These are phyloP conservation scores for Eulemur rubriventer DNA, from an alignment of 2,797 vertebrate genomes.

Conservation along the genomic window DNA sequence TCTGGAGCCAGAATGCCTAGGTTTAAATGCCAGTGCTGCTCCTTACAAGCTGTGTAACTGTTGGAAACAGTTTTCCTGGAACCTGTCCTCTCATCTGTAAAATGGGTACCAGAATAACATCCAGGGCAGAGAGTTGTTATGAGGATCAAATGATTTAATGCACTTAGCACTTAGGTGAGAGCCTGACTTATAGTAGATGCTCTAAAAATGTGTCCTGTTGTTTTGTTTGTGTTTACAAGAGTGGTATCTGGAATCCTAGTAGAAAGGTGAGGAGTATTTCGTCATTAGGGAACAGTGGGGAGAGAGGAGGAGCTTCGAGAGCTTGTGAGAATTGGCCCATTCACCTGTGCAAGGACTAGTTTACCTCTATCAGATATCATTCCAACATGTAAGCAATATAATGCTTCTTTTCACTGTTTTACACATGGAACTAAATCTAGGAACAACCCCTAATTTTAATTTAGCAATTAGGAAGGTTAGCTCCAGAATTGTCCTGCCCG, in stretches of 20 bases:
- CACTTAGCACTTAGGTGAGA: too few species aligned
- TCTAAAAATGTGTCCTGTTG: background rate
- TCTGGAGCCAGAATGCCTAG: background rate
- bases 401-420: background rate
- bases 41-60: background rate
- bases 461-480: background rate
- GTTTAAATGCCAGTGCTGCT: background rate
- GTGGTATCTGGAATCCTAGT: background rate
- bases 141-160: background rate
- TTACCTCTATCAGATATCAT: background rate
- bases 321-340: background rate
- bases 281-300: background rate
- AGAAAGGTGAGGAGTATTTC: background rate
- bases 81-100: background rate
- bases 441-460: background rate
- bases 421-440: background rate
- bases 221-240: background rate
- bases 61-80: background rate
- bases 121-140: background rate
- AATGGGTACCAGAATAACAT: background rate
- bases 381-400: background rate
- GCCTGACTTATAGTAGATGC: background rate
- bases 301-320: background rate
- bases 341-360: background rate
- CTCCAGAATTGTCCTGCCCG: background rate